Base-by-base conservation (phyloP, 2,888 invertebrate genomes). In the Dolichopus griseipennis region DNA sequence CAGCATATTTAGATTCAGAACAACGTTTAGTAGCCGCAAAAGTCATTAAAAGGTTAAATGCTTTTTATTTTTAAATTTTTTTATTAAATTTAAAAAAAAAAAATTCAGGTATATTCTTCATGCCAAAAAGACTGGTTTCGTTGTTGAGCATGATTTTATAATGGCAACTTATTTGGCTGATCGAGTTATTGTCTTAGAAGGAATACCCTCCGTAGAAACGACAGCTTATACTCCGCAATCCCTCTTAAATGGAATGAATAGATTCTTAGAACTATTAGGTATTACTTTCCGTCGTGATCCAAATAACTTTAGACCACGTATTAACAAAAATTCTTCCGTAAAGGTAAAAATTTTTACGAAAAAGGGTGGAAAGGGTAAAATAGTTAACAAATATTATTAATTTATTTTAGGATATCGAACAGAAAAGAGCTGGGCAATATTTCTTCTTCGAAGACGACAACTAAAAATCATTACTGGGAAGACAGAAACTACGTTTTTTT, bases 101-200 rank as follows among this genome's bases (percentile, higher is more conserved):
- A 20, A 20, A 21, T 62, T 67, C 80, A 90, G 90, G 76, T 99
- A 97, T 80, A 97, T 99, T 79, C 86, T 99, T 64, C 99, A 99
- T 78, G 97, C 99, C 0, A 99, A 99, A 84, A 96, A 98, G 81
- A 99, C 99, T 9, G 99, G 98, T 15, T 99, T 99, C 81, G 92
- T 99, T 20, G 99, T 99, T 1, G 99, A 99, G 88, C 99, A 99
- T 89, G 98, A 99, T 84, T 99, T 99, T 82, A 99, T 99, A 73
- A 99, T 99, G 99, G 98, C 98, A 20, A 99, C 99, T 0, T 99
- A 99, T 82, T 85, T 97, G 71, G 96, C 98, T 0, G 99, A 99
- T 81, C 88, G 98, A 64, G 99, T 99, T 4, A 97, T 99, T 73
- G 98, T 99, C 66, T 97, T 99, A 80, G 98, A 98, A 78, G 99